Percentiles rank a stretch among this genome's conserved stretches.
These are phyloP conservation scores for Agrochola circellaris DNA, from an alignment of 2,888 invertebrate species.

Conservation along the genomic window DNA sequence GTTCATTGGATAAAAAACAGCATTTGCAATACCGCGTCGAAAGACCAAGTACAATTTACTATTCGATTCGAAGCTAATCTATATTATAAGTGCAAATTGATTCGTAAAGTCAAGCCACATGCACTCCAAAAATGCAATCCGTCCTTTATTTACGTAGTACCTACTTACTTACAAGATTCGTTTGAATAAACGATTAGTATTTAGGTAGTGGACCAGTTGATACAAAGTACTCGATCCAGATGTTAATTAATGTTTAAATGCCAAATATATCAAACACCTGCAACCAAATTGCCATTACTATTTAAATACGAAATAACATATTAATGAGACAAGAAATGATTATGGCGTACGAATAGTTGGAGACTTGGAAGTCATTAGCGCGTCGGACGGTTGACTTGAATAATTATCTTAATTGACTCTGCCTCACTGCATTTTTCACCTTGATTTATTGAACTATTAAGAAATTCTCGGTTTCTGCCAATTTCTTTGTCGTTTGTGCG, in stretches of 20 bases:
- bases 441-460: slow-evolving; percentile 47
- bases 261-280: slow-evolving; percentile 53
- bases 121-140: slow-evolving; percentile 1
- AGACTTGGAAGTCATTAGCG: slow-evolving; percentile 52
- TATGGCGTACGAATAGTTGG: slow-evolving; percentile 37
- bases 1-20: slow-evolving; percentile 10
- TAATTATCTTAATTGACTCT: slow-evolving; percentile 53
- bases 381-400: slow-evolving; percentile 38
- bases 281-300: slow-evolving; percentile 38
- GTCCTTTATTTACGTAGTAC: slow-evolving; percentile 6
- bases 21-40: background rate
- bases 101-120: background rate
- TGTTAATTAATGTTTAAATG: slow-evolving; percentile 47
- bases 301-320: slow-evolving; percentile 40
- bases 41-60: slow-evolving; percentile 1
- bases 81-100: slow-evolving; percentile 11
- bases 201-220: slow-evolving; percentile 35
- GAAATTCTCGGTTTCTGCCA: slow-evolving; percentile 12
- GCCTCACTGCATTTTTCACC: slow-evolving; percentile 43
- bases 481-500: slow-evolving; percentile 6
- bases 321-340: slow-evolving; percentile 37
- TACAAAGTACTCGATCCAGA: slow-evolving; percentile 39
- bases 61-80: background rate
- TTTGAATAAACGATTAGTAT: slow-evolving; percentile 20
- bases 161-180: slow-evolving; percentile 7